Percentiles rank a stretch among this genome's conserved stretches.
These are phyloP conservation scores for Vimba vimba DNA, from an alignment of 2,113 vertebrate genomes.

Conservation along the genomic window DNA sequence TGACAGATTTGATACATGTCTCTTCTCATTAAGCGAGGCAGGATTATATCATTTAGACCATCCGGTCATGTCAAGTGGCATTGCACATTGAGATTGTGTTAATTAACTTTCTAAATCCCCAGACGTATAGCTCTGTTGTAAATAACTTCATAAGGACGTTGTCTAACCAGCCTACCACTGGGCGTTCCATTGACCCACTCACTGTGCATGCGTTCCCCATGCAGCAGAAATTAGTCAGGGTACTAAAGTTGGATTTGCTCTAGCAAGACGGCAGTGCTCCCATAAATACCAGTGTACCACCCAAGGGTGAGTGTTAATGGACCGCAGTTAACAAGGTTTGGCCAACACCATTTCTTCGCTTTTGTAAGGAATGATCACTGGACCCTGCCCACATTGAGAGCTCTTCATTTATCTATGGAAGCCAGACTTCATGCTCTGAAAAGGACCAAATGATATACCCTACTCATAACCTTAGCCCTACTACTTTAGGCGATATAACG, in stretches of 20 bases:
- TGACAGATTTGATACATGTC: slow-evolving; percentile 17
- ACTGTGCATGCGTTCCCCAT: slow-evolving; percentile 6
- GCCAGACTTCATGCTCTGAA: slow-evolving; percentile 48
- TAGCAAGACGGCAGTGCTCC: slow-evolving; percentile 18
- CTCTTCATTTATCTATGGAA: slow-evolving; percentile 35
- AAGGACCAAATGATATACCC: slow-evolving; percentile 27
- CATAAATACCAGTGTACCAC: slow-evolving; percentile 38
- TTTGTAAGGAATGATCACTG: slow-evolving; percentile 17
- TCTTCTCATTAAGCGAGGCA: background rate
- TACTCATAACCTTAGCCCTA: slow-evolving; percentile 32
- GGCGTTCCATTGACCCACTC: slow-evolving; percentile 11
- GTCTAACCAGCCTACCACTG: background rate
- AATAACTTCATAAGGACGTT: background rate
- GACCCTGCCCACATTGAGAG: slow-evolving; percentile 27
- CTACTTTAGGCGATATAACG: slow-evolving; percentile 29
- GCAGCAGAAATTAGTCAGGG: slow-evolving; percentile 23
- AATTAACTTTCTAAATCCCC: background rate
- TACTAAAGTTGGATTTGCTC: slow-evolving; percentile 1
- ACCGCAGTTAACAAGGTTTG: slow-evolving; percentile 38
- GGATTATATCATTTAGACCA: background rate
- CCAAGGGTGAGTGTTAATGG: slow-evolving; percentile 44
- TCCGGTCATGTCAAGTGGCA: background rate
- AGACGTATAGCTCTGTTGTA: background rate
- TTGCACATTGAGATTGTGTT: background rate
- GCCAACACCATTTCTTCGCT: slow-evolving; percentile 27